Evolutionary conservation across 2,797 vertebrate species (phyloP).

Genomic region (Yasuhikotakia modesta): DNA sequence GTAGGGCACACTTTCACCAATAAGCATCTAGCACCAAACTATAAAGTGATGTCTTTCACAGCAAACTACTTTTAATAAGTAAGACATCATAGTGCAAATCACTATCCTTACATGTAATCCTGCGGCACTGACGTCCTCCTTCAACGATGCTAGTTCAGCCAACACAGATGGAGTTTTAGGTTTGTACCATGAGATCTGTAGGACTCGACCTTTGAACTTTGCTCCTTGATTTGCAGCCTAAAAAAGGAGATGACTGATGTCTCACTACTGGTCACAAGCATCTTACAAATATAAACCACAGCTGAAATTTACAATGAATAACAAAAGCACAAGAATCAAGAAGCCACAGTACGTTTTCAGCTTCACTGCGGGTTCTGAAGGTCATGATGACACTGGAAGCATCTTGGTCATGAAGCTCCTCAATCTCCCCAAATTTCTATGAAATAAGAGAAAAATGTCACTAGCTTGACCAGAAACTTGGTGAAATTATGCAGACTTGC

Average conservation of each 20-base stretch:
- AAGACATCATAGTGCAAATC: too few relatives aligned
- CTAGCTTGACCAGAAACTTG: background rate
- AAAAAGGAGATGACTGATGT: background rate
- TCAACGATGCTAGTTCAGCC: constrained; percentile 88
- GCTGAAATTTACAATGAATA: constrained; percentile 43
- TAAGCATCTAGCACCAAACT: too few relatives aligned
- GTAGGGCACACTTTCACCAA: too few relatives aligned
- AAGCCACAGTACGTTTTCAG: constrained; percentile 82
- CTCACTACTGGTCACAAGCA: too few relatives aligned
- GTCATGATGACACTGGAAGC: constrained; percentile 85
- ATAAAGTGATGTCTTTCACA: too few relatives aligned
- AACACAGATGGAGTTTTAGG: constrained; percentile 91
- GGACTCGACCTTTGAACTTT: constrained; percentile 92
- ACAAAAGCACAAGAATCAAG: background rate
- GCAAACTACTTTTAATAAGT: too few relatives aligned
- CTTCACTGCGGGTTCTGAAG: constrained; percentile 87
- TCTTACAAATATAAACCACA: background rate
- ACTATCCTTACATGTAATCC: constrained; percentile 28
- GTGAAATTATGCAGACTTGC: background rate
- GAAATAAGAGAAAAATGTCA: background rate
- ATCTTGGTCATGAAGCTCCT: constrained; percentile 87
- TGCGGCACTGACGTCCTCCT: constrained; percentile 86
- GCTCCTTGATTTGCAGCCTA: constrained; percentile 95
- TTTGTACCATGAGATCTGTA: constrained; percentile 97
- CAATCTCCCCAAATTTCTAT: constrained; percentile 89